phyloP scores from a whole-genome alignment of 2,113 vertebrate genomes.

The Ovis aries region DNA sequence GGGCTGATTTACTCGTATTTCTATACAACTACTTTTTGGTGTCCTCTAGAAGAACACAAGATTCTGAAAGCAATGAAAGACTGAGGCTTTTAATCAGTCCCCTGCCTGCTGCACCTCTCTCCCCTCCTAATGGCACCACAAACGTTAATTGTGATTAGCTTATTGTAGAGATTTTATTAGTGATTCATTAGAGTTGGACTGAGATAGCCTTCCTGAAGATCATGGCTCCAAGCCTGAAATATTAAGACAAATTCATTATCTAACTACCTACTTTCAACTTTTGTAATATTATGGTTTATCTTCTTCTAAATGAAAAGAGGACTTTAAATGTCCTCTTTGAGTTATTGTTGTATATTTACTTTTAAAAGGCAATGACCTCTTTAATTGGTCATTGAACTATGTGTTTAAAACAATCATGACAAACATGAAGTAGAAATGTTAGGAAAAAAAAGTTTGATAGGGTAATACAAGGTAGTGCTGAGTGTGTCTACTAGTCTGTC shows the following conservation, averaged over 20 bases:
- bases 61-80: neutral
- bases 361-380: neutral
- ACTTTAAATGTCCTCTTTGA: neutral
- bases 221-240: neutral
- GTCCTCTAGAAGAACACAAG: neutral
- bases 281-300: neutral
- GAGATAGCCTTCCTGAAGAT: neutral
- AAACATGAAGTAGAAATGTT: neutral
- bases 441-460: neutral
- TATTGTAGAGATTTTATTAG: neutral
- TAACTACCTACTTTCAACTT: neutral
- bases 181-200: neutral
- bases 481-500: neutral
- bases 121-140: neutral
- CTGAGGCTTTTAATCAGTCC: neutral
- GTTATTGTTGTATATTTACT: neutral
- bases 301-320: neutral
- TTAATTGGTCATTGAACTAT: neutral
- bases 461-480: neutral
- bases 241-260: neutral
- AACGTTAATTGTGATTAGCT: neutral
- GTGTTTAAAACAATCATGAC: neutral
- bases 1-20: conserved; percentile 55
- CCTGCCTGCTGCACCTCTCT: neutral
- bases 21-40: neutral